Percentiles rank a stretch among this genome's conserved stretches.
These are phyloP conservation scores for Musca domestica DNA, from an alignment of 1,140 invertebrate species.

Conservation along the genomic window DNA sequence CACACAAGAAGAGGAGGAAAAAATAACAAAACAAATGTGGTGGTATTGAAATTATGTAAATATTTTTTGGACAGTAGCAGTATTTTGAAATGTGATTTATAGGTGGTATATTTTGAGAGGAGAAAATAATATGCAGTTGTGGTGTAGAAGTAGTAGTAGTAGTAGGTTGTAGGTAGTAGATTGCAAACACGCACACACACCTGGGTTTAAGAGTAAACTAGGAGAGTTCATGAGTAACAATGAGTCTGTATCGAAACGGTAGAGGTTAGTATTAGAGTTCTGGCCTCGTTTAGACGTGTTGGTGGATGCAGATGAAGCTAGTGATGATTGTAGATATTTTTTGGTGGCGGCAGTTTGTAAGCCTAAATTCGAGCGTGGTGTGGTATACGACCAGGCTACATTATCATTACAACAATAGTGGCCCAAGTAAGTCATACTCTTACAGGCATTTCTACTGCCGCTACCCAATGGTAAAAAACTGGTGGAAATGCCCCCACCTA, in stretches of 20 bases:
- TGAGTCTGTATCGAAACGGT: slow-evolving; percentile 51
- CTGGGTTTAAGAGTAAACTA: slow-evolving; percentile 54
- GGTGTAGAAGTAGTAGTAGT: background rate
- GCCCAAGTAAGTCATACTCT: slow-evolving; percentile 48
- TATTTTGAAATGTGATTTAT: background rate
- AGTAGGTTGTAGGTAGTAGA: slow-evolving; percentile 12
- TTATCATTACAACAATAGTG: slow-evolving; percentile 15
- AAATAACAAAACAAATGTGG: background rate
- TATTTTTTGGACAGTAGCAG: background rate
- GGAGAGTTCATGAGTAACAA: slow-evolving; percentile 53
- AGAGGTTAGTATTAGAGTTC: slow-evolving; percentile 53
- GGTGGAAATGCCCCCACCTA: slow-evolving; percentile 46
- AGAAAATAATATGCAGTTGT: no score
- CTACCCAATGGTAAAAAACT: slow-evolving; percentile 42
- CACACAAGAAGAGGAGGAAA: no score
- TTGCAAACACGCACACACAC: slow-evolving; percentile 40
- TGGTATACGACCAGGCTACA: slow-evolving; percentile 25
- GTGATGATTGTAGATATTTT: slow-evolving; percentile 54
- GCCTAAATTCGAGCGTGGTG: slow-evolving; percentile 50
- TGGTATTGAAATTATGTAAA: background rate
- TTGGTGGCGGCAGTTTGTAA: slow-evolving; percentile 52
- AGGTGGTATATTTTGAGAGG: background rate
- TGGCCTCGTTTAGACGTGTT: slow-evolving; percentile 45
- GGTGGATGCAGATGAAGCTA: slow-evolving; percentile 48
- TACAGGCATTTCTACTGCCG: slow-evolving; percentile 45